phyloP scores from a whole-genome alignment of 2,113 vertebrate genomes.

The Dascyllus trimaculatus region DNA sequence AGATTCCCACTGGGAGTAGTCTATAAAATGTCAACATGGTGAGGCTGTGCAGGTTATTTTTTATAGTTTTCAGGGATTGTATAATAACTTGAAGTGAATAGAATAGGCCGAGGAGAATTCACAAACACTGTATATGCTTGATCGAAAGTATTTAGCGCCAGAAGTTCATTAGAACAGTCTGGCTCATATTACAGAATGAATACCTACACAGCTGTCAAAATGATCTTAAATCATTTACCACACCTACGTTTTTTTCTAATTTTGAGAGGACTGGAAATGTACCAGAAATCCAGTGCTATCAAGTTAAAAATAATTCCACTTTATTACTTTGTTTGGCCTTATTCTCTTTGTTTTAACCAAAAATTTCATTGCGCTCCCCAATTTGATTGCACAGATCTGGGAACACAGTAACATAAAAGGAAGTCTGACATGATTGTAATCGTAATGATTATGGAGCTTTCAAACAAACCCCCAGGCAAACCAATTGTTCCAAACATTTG shows the following conservation, averaged over 20 bases:
- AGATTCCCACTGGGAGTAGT: neutral
- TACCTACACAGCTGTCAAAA: neutral
- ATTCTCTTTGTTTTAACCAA: neutral
- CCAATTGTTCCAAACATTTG: neutral
- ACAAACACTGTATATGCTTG: too few species aligned
- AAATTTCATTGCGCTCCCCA: neutral
- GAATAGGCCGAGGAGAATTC: neutral
- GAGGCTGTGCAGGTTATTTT: conserved; percentile 4
- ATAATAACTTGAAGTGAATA: neutral
- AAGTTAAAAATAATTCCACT: neutral
- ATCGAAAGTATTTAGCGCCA: neutral
- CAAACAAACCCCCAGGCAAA: neutral
- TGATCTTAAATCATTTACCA: neutral
- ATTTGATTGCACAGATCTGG: neutral
- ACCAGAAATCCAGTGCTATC: neutral
- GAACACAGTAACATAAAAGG: neutral
- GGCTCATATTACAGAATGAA: neutral
- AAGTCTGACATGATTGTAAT: neutral
- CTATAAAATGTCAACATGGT: neutral
- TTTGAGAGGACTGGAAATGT: neutral
- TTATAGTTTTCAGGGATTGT: conserved; percentile 2
- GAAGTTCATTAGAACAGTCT: neutral
- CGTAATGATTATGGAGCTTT: neutral
- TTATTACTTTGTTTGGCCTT: neutral
- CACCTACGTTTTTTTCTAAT: neutral